These are phyloP conservation scores for Conus canariensis DNA, from an alignment of 2,888 invertebrate genomes.

Conservation along the genomic window DNA sequence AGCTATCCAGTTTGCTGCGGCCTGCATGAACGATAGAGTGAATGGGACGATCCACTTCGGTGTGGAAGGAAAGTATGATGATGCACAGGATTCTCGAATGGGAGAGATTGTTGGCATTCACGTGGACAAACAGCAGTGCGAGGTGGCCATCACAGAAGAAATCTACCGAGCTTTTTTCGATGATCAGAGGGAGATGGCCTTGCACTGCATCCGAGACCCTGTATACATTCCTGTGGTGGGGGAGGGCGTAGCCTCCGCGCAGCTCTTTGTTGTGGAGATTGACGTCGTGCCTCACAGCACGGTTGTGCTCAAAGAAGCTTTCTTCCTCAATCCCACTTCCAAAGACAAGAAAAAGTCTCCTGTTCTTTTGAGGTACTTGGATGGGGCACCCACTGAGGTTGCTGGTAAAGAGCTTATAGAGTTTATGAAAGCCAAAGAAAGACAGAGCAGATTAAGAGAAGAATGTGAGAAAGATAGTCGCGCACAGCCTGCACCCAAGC, in stretches of 20 bases:
- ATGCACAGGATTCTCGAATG: not conserved
- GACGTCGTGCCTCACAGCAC: conserved; percentile 54
- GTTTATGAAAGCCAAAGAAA: conserved; percentile 48
- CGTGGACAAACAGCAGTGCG: conserved; percentile 43
- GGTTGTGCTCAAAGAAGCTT: conserved; percentile 47
- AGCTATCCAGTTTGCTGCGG: conserved; percentile 45
- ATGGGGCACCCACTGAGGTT: conserved; percentile 33
- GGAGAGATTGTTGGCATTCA: conserved; percentile 55
- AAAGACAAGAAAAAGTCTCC: not conserved
- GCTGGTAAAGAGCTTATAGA: conserved; percentile 37
- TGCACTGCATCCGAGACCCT: conserved; percentile 52
- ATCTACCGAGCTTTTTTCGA: conserved; percentile 47
- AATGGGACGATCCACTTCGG: conserved; percentile 54
- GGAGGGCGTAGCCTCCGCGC: not conserved
- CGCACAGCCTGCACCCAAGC: not conserved
- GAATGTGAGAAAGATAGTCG: conserved; percentile 11
- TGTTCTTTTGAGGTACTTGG: conserved; percentile 9
- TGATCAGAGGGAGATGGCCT: conserved; percentile 50
- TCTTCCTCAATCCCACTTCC: conserved; percentile 38
- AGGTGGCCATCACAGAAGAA: conserved; percentile 39
- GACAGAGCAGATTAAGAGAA: conserved; percentile 43
- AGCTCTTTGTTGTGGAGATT: conserved; percentile 54
- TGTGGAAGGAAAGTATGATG: conserved; percentile 36
- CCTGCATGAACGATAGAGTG: conserved; percentile 49
- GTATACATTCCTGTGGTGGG: conserved; percentile 56